These are phyloP conservation scores for Melanerpes formicivorus DNA, from an alignment of 2,113 vertebrate genomes.

Conservation along the genomic window DNA sequence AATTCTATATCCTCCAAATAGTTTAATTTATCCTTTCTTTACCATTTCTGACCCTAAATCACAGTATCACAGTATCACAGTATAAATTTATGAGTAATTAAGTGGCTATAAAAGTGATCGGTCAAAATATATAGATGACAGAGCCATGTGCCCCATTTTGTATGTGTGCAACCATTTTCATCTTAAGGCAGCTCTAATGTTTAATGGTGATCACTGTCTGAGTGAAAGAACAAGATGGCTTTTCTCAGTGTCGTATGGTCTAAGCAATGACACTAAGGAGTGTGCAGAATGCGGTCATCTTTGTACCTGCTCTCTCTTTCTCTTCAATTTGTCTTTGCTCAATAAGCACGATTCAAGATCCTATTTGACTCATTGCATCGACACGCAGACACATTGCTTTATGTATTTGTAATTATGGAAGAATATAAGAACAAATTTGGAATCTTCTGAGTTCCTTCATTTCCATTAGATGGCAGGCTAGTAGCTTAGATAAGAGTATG, in stretches of 20 bases:
- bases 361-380: background rate
- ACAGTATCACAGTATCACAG: background rate
- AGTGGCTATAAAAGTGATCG: background rate
- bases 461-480: background rate
- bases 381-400: rapidly evolving
- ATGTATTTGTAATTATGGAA: background rate
- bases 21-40: background rate
- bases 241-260: background rate
- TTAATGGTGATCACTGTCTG: background rate
- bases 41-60: background rate
- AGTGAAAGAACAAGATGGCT: background rate
- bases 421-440: background rate
- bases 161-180: background rate
- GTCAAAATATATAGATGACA: background rate
- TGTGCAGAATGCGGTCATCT: background rate
- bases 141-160: background rate
- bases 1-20: background rate
- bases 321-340: background rate
- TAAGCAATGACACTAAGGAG: background rate
- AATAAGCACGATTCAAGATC: background rate
- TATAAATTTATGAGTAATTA: background rate
- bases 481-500: background rate
- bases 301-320: background rate
- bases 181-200: background rate
- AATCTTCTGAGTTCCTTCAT: background rate